phyloP scores from a whole-genome alignment of 2,797 vertebrate genomes.

The Artibeus jamaicensis region DNA sequence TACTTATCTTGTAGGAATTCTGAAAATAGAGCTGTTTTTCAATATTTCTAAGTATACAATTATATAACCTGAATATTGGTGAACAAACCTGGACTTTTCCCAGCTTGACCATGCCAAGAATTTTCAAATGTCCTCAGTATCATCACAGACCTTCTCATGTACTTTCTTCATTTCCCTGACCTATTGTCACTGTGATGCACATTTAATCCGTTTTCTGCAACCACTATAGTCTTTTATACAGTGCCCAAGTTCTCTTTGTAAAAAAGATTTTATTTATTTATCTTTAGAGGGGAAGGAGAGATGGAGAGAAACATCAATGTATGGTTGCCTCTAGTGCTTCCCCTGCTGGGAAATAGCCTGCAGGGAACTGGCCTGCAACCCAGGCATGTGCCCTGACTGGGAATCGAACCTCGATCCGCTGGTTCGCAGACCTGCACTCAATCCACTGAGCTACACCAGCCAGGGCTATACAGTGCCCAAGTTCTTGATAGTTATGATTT shows the following conservation, averaged over 20 bases:
- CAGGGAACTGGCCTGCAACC: too few species aligned
- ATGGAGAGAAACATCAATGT: too few species aligned
- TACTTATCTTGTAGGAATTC: constrained; percentile 1
- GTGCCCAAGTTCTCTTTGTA: not conserved
- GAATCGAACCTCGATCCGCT: too few species aligned
- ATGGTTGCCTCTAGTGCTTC: too few species aligned
- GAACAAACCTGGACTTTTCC: not conserved
- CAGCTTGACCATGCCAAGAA: not conserved
- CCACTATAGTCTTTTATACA: not conserved
- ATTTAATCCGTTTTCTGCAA: not conserved
- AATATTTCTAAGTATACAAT: not conserved
- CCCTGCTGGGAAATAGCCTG: too few species aligned
- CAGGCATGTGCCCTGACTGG: too few species aligned
- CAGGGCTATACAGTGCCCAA: not conserved
- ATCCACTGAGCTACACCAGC: too few species aligned
- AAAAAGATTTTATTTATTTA: too few species aligned
- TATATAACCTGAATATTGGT: not conserved
- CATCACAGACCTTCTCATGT: not conserved
- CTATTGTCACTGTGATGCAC: not conserved
- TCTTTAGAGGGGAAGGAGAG: too few species aligned
- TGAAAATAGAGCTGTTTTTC: constrained; percentile 25
- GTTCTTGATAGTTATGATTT: constrained; percentile 1
- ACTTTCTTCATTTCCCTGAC: not conserved
- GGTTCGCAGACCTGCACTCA: too few species aligned
- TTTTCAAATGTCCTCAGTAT: not conserved